A percentile compares a stretch with the other conserved stretches of the same genome.
Evolutionary conservation across 2,888 invertebrate species (phyloP).

Genomic region (Lingula anatina): DNA sequence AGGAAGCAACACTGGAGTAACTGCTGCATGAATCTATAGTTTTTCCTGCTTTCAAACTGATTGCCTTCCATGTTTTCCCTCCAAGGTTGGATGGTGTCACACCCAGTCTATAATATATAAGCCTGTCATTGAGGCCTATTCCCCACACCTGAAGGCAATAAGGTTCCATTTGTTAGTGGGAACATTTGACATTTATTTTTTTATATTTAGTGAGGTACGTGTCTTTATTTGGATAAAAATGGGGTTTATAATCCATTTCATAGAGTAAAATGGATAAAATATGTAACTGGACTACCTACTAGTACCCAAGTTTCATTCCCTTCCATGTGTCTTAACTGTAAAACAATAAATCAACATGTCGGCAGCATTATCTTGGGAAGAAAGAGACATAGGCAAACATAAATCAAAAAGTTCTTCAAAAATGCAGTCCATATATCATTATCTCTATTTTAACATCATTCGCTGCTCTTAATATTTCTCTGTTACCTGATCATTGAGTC

Average conservation of each 20-base stretch:
- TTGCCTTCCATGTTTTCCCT: conserved; percentile 75
- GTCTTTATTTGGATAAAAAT: not conserved
- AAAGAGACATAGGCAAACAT: too few species aligned
- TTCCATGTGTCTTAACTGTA: too few species aligned
- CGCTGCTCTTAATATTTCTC: too few species aligned
- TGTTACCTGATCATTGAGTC: conserved; percentile 74
- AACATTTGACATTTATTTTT: not conserved
- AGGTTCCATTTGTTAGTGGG: not conserved
- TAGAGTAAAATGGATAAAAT: not conserved
- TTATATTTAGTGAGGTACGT: not conserved
- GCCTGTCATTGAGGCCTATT: conserved; percentile 26
- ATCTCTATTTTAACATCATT: too few species aligned
- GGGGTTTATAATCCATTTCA: not conserved
- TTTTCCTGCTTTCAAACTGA: conserved; percentile 11
- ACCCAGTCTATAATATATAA: conserved; percentile 33
- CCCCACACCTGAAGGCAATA: conserved; percentile 35
- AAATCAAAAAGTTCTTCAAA: too few species aligned
- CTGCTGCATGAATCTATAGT: not conserved
- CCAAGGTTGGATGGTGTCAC: conserved; percentile 56
- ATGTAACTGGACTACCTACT: too few species aligned
- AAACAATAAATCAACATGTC: too few species aligned
- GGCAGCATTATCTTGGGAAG: too few species aligned
- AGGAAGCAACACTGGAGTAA: too few species aligned
- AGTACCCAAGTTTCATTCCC: too few species aligned
- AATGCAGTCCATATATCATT: too few species aligned